Base-by-base conservation (phyloP, 2,888 invertebrate species). In the Itoplectis maculator region DNA sequence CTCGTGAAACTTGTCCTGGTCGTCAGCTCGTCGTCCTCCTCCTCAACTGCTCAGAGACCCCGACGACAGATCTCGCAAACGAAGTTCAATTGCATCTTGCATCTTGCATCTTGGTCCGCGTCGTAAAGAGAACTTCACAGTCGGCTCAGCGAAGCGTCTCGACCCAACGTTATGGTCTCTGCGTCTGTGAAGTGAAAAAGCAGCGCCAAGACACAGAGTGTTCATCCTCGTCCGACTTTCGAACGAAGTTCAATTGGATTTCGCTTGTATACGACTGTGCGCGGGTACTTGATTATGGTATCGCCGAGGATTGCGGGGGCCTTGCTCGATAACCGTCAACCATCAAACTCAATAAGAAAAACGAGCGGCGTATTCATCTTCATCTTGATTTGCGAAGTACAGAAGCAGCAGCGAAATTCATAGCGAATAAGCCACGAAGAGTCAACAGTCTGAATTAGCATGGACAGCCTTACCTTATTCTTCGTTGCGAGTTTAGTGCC, bases 231-330 rank as follows among this genome's bases (percentile, higher is more conserved):
- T 68, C 42, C 59, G 68, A 61, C 61, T 74, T 74, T 45, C 68
- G 59, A 68, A 73, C 49, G 49, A 73, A 79, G 74, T 74, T 79
- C 74, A 74, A 79, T 79, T 79, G 73, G 40, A 74, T 79, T 74
- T 73, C 66, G 56, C 45, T 72, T 61, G n/a, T 51, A 29, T 78
- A 49, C 42, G 20, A 15, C 40, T 29, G 40, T 51, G 15, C 13
- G 15, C 7, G 51, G 51, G 61, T 66, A 72, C 66, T 79, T 37
- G 66, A 72, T 73, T 59, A 73, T 47, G 45, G 54, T 40, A 56
- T 11, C 35, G 35, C 18, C 49, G 9, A 66, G 35, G 13, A 59
- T 49, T n/a, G 18, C n/a, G 29, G 5, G 56, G 66, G 20, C 66
- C 11, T 23, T 72, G 56, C 13, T 51, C 51, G 35, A 51, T 35